Conservation (phyloP, 2,797 vertebrate species). For the Pseudopleuronectes americanus region DNA sequence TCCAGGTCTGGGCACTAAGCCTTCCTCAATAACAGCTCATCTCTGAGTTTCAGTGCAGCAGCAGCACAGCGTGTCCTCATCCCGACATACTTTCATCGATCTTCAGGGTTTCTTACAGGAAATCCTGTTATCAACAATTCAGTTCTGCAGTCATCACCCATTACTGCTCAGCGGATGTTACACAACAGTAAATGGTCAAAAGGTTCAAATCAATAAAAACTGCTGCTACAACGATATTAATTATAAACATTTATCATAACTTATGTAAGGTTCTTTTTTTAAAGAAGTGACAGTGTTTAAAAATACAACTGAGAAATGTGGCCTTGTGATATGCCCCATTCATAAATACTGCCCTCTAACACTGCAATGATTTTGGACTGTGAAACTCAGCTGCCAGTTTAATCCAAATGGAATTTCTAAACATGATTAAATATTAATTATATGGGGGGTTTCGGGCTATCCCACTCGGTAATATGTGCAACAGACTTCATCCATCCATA, state of each 20-base stretch:
- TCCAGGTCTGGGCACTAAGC: constrained; percentile 57
- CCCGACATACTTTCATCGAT: constrained; percentile 24
- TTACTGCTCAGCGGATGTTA: neutral
- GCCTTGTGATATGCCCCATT: neutral
- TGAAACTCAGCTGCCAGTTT: neutral
- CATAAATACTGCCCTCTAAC: constrained; percentile 6
- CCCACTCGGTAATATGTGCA: too few relatives aligned
- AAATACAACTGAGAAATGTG: constrained; percentile 7
- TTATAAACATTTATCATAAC: constrained; percentile 8
- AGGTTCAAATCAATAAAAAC: neutral
- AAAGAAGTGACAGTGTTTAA: neutral
- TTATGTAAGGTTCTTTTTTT: too few relatives aligned
- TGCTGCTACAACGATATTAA: neutral
- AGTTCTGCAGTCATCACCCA: constrained; percentile 2
- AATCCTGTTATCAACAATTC: constrained; percentile 34
- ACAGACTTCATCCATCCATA: neutral
- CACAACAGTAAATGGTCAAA: neutral
- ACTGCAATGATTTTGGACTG: constrained; percentile 12
- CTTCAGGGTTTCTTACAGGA: constrained; percentile 32
- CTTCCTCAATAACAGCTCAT: constrained; percentile 25
- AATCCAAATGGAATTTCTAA: constrained; percentile 7
- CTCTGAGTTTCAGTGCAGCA: constrained; percentile 31
- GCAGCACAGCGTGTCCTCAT: constrained; percentile 17
- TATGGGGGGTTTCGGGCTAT: neutral
- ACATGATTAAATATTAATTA: constrained; percentile 17